phyloP scores from a whole-genome alignment of 2,113 vertebrate genomes.

The Neolamprologus sp. region DNA sequence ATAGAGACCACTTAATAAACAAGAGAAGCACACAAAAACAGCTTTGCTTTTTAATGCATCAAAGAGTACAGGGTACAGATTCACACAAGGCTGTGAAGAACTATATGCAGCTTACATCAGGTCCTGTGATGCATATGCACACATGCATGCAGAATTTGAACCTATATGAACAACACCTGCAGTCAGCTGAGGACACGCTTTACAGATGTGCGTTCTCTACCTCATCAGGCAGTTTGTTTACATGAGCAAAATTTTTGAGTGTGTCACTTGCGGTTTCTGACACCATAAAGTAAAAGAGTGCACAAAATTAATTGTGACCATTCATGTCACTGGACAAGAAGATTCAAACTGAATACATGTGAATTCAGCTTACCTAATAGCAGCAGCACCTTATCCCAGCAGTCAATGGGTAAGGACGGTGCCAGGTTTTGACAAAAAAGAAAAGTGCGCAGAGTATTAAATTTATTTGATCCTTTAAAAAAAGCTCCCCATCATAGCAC shows the following conservation, averaged over 20 bases:
- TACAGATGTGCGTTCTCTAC: not conserved
- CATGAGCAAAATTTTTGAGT: not conserved
- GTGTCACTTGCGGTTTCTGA: not conserved
- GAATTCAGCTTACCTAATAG: not conserved
- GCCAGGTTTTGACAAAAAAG: not conserved
- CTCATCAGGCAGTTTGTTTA: not conserved
- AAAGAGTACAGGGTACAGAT: not conserved
- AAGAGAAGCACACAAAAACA: not conserved
- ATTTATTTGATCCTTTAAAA: not conserved
- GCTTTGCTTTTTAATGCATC: not conserved
- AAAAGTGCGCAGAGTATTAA: not conserved
- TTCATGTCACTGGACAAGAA: not conserved
- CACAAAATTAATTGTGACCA: not conserved
- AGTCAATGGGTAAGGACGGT: not conserved
- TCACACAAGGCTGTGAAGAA: not conserved
- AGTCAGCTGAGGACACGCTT: not conserved
- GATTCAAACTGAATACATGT: not conserved
- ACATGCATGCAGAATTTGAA: not conserved
- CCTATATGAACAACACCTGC: not conserved
- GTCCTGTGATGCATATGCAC: not conserved
- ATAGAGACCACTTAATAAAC: not conserved
- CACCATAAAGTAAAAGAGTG: not conserved
- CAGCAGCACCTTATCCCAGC: not conserved
- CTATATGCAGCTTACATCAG: not conserved
- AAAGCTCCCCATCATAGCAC: not conserved